Evolutionary conservation across 37 sponge, comb jelly and placozoan species (phyloP).

Genomic region (Chondrosia reniformis): DNA sequence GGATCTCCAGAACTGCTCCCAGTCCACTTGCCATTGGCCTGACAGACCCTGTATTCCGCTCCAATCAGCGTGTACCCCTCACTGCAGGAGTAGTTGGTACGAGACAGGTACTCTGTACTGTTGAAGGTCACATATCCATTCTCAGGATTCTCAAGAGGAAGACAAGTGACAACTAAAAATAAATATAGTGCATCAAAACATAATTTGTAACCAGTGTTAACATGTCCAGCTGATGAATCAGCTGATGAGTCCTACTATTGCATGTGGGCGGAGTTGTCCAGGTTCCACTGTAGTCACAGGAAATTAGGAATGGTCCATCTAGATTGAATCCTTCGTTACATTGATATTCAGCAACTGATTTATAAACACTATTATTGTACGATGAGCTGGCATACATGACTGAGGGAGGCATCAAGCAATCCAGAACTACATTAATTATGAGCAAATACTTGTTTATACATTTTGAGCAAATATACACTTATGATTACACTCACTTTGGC

Average conservation of each 20-base stretch:
- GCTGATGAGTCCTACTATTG: too few relatives aligned
- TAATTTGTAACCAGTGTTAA: too few relatives aligned
- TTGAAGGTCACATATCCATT: too few relatives aligned
- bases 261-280: background rate
- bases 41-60: background rate
- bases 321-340: background rate
- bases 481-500: background rate
- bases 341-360: constrained; percentile 1
- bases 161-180: too few relatives aligned
- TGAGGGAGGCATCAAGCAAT: background rate
- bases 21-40: background rate
- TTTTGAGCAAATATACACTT: too few relatives aligned
- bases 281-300: background rate
- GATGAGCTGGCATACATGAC: background rate
- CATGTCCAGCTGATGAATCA: too few relatives aligned
- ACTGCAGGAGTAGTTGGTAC: background rate
- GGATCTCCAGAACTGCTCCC: background rate
- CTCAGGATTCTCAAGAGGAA: too few relatives aligned
- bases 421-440: background rate
- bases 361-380: too few relatives aligned
- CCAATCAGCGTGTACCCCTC: background rate
- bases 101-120: too few relatives aligned
- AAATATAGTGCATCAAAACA: too few relatives aligned
- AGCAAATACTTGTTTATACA: too few relatives aligned
- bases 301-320: background rate